These are phyloP conservation scores for Protophormia terraenovae DNA, from an alignment of 2,888 invertebrate genomes.

Conservation along the genomic window DNA sequence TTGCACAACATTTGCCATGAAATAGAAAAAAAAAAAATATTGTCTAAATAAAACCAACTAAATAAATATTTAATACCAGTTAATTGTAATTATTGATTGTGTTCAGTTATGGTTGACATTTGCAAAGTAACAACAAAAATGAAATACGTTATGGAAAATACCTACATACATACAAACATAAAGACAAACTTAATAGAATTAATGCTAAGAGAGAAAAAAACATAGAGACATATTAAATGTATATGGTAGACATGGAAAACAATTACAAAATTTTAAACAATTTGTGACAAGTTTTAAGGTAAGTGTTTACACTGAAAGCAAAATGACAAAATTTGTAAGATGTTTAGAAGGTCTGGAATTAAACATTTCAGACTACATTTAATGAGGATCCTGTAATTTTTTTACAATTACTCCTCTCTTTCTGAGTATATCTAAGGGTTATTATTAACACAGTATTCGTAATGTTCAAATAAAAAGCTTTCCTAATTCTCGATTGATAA, in stretches of 20 bases:
- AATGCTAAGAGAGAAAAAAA: too few relatives aligned
- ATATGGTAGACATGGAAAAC: conserved; percentile 5
- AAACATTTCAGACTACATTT: too few relatives aligned
- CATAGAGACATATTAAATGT: not conserved
- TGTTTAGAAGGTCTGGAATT: too few relatives aligned
- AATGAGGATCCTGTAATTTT: too few relatives aligned
- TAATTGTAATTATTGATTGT: conserved; percentile 68
- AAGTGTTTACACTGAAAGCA: conserved; percentile 4
- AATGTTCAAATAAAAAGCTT: too few relatives aligned
- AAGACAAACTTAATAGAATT: not conserved
- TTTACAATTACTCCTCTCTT: too few relatives aligned
- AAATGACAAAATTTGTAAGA: not conserved
- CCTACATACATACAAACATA: not conserved
- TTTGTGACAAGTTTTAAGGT: conserved; percentile 25
- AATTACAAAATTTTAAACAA: conserved; percentile 35
- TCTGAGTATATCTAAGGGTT: too few relatives aligned
- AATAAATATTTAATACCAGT: conserved; percentile 56
- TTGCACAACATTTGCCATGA: not conserved
- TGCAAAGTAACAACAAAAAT: conserved; percentile 37
- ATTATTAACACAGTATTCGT: too few relatives aligned
- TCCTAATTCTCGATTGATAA: too few relatives aligned
- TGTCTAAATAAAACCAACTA: conserved; percentile 50
- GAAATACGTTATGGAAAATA: conserved; percentile 27
- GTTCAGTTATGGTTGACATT: conserved; percentile 68
- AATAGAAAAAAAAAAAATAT: conserved; percentile 15